A percentile compares a stretch with the other conserved stretches of the same genome.
Conservation (phyloP, 2,113 vertebrate genomes). For the Leiothrix lutea region DNA sequence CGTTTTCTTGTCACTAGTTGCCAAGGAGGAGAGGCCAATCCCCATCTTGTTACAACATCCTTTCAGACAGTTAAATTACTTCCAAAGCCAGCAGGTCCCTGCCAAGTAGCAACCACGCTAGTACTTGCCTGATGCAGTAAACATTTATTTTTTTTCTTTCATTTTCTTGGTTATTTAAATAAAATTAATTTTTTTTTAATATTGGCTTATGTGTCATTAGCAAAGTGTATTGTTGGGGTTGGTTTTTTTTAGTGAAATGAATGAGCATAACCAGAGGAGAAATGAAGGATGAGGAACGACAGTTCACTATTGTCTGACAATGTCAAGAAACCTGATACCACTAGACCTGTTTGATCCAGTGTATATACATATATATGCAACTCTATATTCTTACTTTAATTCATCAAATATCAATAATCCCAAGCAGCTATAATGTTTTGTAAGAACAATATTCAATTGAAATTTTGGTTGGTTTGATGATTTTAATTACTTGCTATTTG, state of each 20-base stretch:
- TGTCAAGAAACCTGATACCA: not conserved
- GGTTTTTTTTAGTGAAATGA: not conserved
- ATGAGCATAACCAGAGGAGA: not conserved
- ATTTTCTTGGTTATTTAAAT: not conserved
- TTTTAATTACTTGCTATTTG: not conserved
- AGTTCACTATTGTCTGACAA: not conserved
- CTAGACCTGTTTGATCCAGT: not conserved
- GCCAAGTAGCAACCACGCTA: not conserved
- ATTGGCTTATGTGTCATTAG: not conserved
- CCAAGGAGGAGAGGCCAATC: not conserved
- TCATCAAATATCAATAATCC: not conserved
- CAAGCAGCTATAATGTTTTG: not conserved
- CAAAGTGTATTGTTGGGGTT: rapidly evolving
- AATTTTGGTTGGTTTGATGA: not conserved
- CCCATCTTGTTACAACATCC: not conserved
- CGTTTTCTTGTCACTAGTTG: not conserved
- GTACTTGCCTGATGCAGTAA: not conserved
- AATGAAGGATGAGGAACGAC: not conserved
- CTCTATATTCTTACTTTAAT: not conserved
- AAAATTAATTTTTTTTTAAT: not conserved
- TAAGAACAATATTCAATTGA: not conserved
- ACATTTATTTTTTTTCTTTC: not conserved
- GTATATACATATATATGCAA: rapidly evolving
- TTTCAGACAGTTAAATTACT: not conserved
- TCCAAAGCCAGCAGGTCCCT: not conserved